These are phyloP conservation scores for Pseudorhiza aurosa DNA, from an alignment of 30 jellyfish, hydroid and myxozoan species.

Conservation along the genomic window DNA sequence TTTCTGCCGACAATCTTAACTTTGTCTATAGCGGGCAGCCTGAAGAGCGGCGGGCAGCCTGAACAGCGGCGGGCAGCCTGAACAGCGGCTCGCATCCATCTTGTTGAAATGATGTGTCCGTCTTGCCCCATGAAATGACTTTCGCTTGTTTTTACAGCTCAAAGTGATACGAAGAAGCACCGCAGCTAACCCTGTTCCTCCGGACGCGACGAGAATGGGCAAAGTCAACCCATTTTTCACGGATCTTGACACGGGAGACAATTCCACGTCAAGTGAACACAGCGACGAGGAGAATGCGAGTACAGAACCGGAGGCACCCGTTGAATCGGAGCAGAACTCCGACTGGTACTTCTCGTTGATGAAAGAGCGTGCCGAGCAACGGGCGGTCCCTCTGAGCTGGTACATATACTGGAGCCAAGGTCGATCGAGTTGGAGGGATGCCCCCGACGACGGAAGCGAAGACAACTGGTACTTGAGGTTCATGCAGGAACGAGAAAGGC, in stretches of 20 bases:
- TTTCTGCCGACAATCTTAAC: too few relatives aligned
- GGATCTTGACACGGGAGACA: background rate
- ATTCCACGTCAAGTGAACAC: background rate
- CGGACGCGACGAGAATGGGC: conserved; percentile 2
- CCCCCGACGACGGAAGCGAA: conserved; percentile 35
- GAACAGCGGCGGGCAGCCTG: too few relatives aligned
- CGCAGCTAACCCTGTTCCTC: conserved; percentile 59
- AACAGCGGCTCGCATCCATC: too few relatives aligned
- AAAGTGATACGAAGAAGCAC: conserved; percentile 5
- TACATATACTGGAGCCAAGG: conserved; percentile 71
- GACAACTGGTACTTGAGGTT: conserved; percentile 68
- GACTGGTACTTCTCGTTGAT: conserved; percentile 49
- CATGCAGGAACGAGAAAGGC: conserved; percentile 74
- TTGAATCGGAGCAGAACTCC: conserved; percentile 1
- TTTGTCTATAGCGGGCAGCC: too few relatives aligned
- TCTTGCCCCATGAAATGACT: too few relatives aligned
- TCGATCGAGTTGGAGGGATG: conserved; percentile 53
- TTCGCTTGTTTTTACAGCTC: conserved; percentile 6
- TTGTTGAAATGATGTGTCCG: too few relatives aligned
- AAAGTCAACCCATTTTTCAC: conserved; percentile 49
- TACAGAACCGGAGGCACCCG: background rate
- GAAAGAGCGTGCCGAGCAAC: conserved; percentile 58
- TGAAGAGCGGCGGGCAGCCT: too few relatives aligned
- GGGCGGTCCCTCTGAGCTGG: conserved; percentile 71
- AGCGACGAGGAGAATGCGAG: background rate